Evolutionary conservation across 2,797 vertebrate species (phyloP), one percentile per base, ranked within the genome.

Genomic region (Cryptoprocta ferox): DNA sequence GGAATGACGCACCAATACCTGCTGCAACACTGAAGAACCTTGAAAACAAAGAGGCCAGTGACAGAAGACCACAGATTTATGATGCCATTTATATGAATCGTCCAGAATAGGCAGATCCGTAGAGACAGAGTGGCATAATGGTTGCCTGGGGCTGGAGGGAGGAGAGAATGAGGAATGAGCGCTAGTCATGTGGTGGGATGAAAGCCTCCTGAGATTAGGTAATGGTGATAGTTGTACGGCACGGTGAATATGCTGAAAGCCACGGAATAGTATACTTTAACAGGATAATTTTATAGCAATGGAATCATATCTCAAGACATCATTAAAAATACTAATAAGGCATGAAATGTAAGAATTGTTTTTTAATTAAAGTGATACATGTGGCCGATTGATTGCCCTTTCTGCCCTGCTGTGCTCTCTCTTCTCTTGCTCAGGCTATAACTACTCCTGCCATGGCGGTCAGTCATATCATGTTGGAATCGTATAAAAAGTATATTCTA

Each of bases 381-480:
- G 21, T 66, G 16, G 28, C 37, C 8, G 53, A 11, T 70, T 9
- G 53, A 11, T 70, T 79, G 63, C 10, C 68, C 0, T 78, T 85
- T 39, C 21, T 89, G 48, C 53, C 90, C 0, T 0, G 3, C 0
- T 30, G 2, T 84, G 28, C 65, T 18, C 11, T 71, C 37, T 88
- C 94, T 95, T 98, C 71, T 97, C 81, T 97, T 93, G 39, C 59
- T 88, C 84, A 99, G 99, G 99, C 99, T 98, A 99, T 99, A 98
- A 99, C 99, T 98, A 99, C 99, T 99, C 99, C 99, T 97, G 99
- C 99, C 97, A 99, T 99, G 99, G 99, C 99, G 4, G 99, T 99
- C 98, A 99, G 99, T 98, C 99, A 99, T 98, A 99, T 99, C 99
- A 99, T 99, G 99, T 99, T 99, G 99, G 99, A 99, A 98, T 99